These are phyloP conservation scores for Lineus longissimus DNA, from an alignment of 1,140 invertebrate species.

Conservation along the genomic window DNA sequence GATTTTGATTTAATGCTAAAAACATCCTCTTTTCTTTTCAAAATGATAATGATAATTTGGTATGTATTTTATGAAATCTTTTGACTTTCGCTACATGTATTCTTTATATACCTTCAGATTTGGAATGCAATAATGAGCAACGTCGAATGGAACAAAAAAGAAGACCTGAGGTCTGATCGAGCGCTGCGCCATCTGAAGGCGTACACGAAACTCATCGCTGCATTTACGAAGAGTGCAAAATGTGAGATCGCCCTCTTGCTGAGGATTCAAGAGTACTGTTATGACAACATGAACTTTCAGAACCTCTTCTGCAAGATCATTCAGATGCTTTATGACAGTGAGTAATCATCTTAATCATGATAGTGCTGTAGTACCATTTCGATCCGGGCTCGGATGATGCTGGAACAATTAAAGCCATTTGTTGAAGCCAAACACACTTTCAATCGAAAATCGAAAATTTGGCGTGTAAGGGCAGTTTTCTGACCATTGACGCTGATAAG, in stretches of 20 bases:
- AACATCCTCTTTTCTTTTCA: no score
- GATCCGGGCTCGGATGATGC: not conserved
- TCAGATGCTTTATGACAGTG: slow-evolving; percentile 91
- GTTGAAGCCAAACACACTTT: not conserved
- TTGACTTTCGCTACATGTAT: not conserved
- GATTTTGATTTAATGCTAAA: no score
- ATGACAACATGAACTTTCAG: slow-evolving; percentile 98
- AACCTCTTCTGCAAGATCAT: slow-evolving; percentile 97
- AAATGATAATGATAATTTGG: no score
- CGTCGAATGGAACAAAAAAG: slow-evolving; percentile 97
- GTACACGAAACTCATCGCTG: slow-evolving; percentile 79
- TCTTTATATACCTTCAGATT: slow-evolving; percentile 57
- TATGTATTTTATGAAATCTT: not conserved
- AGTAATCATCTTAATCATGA: slow-evolving; percentile 42
- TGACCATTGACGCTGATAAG: not conserved
- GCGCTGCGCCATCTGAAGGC: slow-evolving; percentile 83
- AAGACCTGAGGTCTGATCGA: slow-evolving; percentile 91
- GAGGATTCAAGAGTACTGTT: slow-evolving; percentile 94
- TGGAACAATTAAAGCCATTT: not conserved
- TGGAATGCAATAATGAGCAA: slow-evolving; percentile 91
- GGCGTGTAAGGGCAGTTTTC: not conserved
- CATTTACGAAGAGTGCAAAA: slow-evolving; percentile 74
- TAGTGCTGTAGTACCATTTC: no score
- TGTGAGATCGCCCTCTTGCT: slow-evolving; percentile 82
- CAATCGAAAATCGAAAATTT: not conserved